Base-by-base conservation (phyloP, 2,888 invertebrate species). In the Orchestes rusci region DNA sequence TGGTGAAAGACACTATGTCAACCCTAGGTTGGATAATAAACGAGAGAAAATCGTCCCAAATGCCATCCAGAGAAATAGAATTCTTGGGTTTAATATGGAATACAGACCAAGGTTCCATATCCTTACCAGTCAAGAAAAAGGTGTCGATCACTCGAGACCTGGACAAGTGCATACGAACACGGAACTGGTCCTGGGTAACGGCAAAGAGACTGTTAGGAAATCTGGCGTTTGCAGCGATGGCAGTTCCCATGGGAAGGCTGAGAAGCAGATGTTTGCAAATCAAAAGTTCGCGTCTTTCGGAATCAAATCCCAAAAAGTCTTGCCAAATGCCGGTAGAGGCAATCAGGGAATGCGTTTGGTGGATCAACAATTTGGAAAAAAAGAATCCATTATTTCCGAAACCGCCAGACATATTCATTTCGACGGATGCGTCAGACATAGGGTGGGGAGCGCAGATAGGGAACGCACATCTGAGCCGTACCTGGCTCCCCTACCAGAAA, bases 171-270 rank as follows among this genome's bases (percentile, higher is more conserved):
- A 10, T 38, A 7, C 15, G 7, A 17, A 28, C 10, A 8, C 42
- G 10, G 15, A 10, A 10, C 29, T 38, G 38, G 28, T 27, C n/a
- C 12, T 38, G 27, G 38, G 4, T n/a, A 2, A 10, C n/a, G 23
- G 42, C 42, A 3, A 48, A 44, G 27, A 35, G 37, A 34, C 13
- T 50, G 18, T 18, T 50, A 18, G 47, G 47, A 20, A 52, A 43
- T 16, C 19, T 52, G 10, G 48, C 44, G 34, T 50, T 48, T 34
- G 52, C 46, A 8, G 23, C 38, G 16, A 43, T 50, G 20, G 39
- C 33, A 13, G 35, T 50, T 8, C 52, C 50, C 1, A n/a, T 23
- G 23, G 23, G 23, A 23, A 5, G 23, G 7, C 23, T 23, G 5
- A 5, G 23, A 23, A 23, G 23, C 23, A 23, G 23, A 23, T 7